phyloP scores from a whole-genome alignment of 2,888 invertebrate species.

The Polyommatus iphigenia region DNA sequence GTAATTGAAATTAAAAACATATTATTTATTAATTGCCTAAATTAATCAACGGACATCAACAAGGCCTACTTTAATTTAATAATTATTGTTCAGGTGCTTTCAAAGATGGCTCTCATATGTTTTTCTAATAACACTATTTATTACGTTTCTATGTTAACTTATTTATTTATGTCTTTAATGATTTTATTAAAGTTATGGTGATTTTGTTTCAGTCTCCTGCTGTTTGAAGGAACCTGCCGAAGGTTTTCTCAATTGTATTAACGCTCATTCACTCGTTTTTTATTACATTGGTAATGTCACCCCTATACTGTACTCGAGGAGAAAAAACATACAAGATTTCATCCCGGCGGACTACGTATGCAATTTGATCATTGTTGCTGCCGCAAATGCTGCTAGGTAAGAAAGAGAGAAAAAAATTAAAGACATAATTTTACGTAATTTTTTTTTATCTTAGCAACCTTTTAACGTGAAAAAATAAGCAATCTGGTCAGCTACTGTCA shows the following conservation, averaged over 20 bases:
- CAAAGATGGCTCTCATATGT: background rate
- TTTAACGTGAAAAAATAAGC: background rate
- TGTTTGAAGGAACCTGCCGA: constrained; percentile 81
- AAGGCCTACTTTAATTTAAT: background rate
- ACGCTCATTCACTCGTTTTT: constrained; percentile 87
- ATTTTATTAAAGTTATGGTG: constrained; percentile 27
- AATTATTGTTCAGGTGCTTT: background rate
- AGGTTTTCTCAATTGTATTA: constrained; percentile 96
- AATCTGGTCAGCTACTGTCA: background rate
- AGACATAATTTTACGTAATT: too few relatives aligned
- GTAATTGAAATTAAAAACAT: too few relatives aligned
- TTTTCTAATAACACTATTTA: too few relatives aligned
- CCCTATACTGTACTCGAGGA: constrained; percentile 81
- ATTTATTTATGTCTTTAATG: background rate
- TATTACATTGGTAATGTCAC: constrained; percentile 78
- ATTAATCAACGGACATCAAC: too few relatives aligned
- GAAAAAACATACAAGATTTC: constrained; percentile 84
- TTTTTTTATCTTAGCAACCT: too few relatives aligned
- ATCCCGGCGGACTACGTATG: constrained; percentile 91
- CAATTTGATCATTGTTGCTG: constrained; percentile 89
- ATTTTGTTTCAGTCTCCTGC: constrained; percentile 36
- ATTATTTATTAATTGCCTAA: too few relatives aligned
- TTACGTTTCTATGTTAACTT: background rate
- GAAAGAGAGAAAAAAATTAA: background rate
- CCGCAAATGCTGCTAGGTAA: constrained; percentile 50